A percentile compares a stretch with the other conserved stretches of the same genome.
These are phyloP conservation scores for Pteropus rufus DNA, from an alignment of 2,797 vertebrate species.

Conservation along the genomic window DNA sequence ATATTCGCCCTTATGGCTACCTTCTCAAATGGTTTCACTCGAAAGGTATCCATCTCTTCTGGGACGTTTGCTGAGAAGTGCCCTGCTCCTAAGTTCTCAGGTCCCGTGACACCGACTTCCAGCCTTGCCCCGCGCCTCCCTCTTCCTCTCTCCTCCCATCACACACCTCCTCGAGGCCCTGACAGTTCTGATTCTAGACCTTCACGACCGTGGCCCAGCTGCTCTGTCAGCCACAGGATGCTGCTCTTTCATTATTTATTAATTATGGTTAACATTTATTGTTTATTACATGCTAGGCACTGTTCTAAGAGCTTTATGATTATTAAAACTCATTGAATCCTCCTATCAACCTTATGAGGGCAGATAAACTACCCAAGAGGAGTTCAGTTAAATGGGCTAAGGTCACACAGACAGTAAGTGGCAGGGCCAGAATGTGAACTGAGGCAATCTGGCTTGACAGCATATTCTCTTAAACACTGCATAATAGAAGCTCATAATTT, in stretches of 20 bases:
- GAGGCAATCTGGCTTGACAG: not conserved
- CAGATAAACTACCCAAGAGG: not conserved
- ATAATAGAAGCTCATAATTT: not conserved
- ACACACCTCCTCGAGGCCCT: not conserved
- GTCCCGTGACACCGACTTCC: not conserved
- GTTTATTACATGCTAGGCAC: not conserved
- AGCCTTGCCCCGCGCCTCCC: not conserved
- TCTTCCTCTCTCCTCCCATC: not conserved
- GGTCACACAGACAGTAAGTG: not conserved
- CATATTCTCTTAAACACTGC: not conserved
- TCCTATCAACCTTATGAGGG: not conserved
- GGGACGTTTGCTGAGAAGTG: not conserved
- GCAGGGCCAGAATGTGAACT: not conserved
- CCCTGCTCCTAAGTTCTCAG: not conserved
- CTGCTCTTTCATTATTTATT: not conserved
- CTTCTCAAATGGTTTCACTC: not conserved
- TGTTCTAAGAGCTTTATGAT: not conserved
- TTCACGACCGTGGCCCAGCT: not conserved
- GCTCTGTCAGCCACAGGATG: not conserved
- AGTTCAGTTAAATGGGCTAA: not conserved
- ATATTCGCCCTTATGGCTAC: not conserved
- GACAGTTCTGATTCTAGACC: not conserved
- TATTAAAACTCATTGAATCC: not conserved
- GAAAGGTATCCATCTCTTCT: not conserved
- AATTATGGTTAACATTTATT: not conserved